These are phyloP conservation scores for Candoia aspera DNA, from an alignment of 2,113 vertebrate species.

Conservation along the genomic window DNA sequence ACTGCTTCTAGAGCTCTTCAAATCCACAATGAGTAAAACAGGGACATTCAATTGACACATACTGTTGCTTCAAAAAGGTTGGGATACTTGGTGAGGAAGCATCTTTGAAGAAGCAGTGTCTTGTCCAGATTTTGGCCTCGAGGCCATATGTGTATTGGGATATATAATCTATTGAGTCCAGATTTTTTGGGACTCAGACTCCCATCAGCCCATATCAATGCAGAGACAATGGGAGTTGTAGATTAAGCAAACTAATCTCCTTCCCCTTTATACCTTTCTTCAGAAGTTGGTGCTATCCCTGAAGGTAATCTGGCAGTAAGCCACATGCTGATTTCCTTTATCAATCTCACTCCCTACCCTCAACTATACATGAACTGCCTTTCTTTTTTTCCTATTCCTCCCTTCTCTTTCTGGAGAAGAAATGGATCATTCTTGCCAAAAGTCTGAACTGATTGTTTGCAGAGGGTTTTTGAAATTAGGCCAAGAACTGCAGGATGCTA, in stretches of 20 bases:
- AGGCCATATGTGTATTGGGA: not conserved
- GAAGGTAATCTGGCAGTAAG: not conserved
- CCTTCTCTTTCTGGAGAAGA: not conserved
- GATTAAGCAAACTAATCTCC: not conserved
- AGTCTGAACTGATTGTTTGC: not conserved
- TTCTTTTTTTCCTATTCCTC: not conserved
- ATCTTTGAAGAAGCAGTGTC: not conserved
- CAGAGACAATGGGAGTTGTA: not conserved
- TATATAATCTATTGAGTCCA: not conserved
- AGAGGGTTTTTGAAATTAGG: not conserved
- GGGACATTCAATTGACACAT: not conserved
- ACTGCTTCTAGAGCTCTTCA: not conserved
- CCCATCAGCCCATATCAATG: not conserved
- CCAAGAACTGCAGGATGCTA: not conserved
- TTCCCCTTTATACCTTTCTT: not conserved
- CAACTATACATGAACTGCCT: not conserved
- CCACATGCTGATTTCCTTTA: not conserved
- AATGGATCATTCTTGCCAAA: not conserved
- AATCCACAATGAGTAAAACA: not conserved
- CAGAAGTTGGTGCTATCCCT: not conserved
- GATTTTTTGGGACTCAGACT: not conserved
- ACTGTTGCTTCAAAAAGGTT: not conserved
- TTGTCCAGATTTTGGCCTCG: not conserved
- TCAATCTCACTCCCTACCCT: not conserved
- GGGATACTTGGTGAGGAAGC: not conserved